Percentiles rank a stretch among this genome's conserved stretches.
phyloP scores from a whole-genome alignment of 2,797 vertebrate species.

The Ispidina lecontei region DNA sequence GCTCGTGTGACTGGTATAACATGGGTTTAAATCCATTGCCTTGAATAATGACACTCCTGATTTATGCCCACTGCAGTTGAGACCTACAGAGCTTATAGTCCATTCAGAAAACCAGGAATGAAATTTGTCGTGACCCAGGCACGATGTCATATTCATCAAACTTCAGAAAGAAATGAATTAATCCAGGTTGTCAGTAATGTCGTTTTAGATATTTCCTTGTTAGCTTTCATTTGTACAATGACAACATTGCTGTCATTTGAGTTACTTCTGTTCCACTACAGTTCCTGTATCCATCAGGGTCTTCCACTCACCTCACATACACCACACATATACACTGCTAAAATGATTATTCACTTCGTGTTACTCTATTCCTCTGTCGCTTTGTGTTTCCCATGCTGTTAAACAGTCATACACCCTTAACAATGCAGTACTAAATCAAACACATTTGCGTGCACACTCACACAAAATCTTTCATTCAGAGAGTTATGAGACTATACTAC shows the following conservation, averaged over 20 bases:
- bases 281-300: not conserved
- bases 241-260: not conserved
- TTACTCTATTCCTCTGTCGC: not conserved
- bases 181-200: not conserved
- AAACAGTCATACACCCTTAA: not conserved
- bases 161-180: not conserved
- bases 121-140: not conserved
- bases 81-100: not conserved
- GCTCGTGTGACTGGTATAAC: not conserved
- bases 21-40: not conserved
- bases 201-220: not conserved
- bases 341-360: not conserved
- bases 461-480: not conserved
- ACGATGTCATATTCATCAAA: not conserved
- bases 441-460: accelerated
- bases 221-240: not conserved
- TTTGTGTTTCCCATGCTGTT: not conserved
- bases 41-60: not conserved
- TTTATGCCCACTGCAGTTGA: not conserved
- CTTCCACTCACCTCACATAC: not conserved
- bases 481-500: not conserved
- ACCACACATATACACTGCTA: not conserved
- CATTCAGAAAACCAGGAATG: not conserved
- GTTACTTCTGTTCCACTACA: not conserved
- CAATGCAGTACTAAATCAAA: not conserved